Evolutionary conservation across 30 jellyfish, hydroid and myxozoan species (phyloP), one percentile per base, ranked within the genome.

Genomic region (Aurelia aurita): DNA sequence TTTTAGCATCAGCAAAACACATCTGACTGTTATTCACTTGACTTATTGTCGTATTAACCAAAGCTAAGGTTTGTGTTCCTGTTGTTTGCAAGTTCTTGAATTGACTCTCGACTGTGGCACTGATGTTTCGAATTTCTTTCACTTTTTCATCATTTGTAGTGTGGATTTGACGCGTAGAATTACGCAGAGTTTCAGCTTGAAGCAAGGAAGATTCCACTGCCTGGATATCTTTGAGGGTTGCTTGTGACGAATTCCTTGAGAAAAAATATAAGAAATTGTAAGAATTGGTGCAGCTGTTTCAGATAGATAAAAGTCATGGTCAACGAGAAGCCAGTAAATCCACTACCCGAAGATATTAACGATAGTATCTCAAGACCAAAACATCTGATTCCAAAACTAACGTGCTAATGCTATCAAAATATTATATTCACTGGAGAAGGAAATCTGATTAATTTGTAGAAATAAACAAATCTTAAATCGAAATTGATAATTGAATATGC

Each of bases 1-100:
- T 45, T 32, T 82, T 87, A 6, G 98, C 96, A 22, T 93, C 72
- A 5, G 89, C 88, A 61, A 87, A 93, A 46, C 98, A 93, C 97
- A 85, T 87, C 81, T 72, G 58, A 75, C 93, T 93, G 45, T 61
- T 74, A 60, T 93, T 93, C 8, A 93, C 96, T 61, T 93, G 90
- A 27, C n/a, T 68, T n/a, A 87, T 93, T 2, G 97, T 76, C 15
- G 88, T 60, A 67, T 87, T 93, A 27, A 93, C 72, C 77, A 87
- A 67, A 16, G 59, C 75, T 46, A 87, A 82, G 12, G 96, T 72
- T 31, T 70, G 80, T 62, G 66, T 77, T 2, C 96, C 97, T 25
- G 96, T 58, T 0, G 87, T 76, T 28, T 78, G 84, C 45, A 88
- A 69, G 32, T 69, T 69, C 47, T 69, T 32, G 45, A 81, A 86